A percentile compares a stretch with the other conserved stretches of the same genome.
Conservation (phyloP, 2,797 vertebrate genomes). For the Melanotaenia pygmaea region DNA sequence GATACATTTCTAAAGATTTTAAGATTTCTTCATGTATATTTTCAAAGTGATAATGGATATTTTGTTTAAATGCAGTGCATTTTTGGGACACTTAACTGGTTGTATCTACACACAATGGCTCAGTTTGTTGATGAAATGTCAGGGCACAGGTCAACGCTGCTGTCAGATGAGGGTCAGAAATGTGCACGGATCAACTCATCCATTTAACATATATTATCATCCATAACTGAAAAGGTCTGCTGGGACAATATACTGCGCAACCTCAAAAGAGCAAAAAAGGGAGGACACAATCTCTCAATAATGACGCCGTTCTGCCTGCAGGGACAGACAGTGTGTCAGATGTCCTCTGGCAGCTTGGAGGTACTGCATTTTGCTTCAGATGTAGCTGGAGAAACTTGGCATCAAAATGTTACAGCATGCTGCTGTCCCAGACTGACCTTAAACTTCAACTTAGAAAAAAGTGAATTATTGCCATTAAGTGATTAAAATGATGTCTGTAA, state of each 20-base stretch:
- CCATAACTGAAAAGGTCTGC: conserved; percentile 30
- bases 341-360: conserved; percentile 9
- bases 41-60: not conserved
- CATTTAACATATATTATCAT: conserved; percentile 65
- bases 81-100: conserved; percentile 17
- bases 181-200: conserved; percentile 35
- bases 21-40: not conserved
- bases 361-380: not conserved
- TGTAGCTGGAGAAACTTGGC: conserved; percentile 6
- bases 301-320: conserved; percentile 24
- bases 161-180: conserved; percentile 27
- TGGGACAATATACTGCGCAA: not conserved
- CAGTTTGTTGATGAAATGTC: conserved; percentile 60
- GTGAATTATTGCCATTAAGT: not conserved
- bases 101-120: conserved; percentile 49
- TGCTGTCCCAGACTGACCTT: conserved; percentile 11
- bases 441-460: not conserved
- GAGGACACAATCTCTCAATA: conserved; percentile 25
- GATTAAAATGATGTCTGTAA: not conserved
- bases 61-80: not conserved
- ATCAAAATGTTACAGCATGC: not conserved
- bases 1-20: not conserved
- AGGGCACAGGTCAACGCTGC: conserved; percentile 29
- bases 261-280: not conserved
- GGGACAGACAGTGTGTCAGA: not conserved